A percentile compares a stretch with the other conserved stretches of the same genome.
Evolutionary conservation across 1,140 invertebrate species (phyloP).

Genomic region (Trachymyrmex cornetzi): DNA sequence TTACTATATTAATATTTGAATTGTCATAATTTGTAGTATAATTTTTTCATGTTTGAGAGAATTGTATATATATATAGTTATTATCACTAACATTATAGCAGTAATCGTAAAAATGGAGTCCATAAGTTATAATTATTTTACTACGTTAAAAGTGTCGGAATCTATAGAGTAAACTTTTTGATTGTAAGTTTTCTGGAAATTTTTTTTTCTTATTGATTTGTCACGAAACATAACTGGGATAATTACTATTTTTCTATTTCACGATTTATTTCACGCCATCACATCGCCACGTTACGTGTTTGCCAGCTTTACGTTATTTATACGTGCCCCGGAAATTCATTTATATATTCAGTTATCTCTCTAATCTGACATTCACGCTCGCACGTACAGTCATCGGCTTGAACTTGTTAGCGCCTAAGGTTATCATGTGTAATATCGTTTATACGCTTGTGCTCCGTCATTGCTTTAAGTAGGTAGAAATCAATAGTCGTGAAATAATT

Average conservation of each 20-base stretch:
- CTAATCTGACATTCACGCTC: constrained; percentile 76
- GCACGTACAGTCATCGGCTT: constrained; percentile 72
- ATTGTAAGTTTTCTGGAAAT: constrained; percentile 33
- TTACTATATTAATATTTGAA: too few species aligned
- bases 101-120: too few species aligned
- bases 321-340: constrained; percentile 66
- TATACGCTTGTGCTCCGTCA: constrained; percentile 73
- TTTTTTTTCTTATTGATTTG: not conserved
- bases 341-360: constrained; percentile 72
- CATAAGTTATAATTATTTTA: too few species aligned
- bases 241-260: not conserved
- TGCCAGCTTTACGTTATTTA: constrained; percentile 27
- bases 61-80: too few species aligned
- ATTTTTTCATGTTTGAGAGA: too few species aligned
- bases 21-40: too few species aligned
- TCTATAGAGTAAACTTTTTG: not conserved
- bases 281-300: not conserved
- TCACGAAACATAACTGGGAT: not conserved
- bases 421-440: constrained; percentile 78
- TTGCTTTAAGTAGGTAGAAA: constrained; percentile 76
- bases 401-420: constrained; percentile 81
- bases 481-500: constrained; percentile 74
- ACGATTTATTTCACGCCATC: not conserved
- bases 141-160: not conserved
- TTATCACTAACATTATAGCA: too few species aligned